Evolutionary conservation across 1,140 invertebrate species (phyloP).

Genomic region (Polypedilum vanderplanki): DNA sequence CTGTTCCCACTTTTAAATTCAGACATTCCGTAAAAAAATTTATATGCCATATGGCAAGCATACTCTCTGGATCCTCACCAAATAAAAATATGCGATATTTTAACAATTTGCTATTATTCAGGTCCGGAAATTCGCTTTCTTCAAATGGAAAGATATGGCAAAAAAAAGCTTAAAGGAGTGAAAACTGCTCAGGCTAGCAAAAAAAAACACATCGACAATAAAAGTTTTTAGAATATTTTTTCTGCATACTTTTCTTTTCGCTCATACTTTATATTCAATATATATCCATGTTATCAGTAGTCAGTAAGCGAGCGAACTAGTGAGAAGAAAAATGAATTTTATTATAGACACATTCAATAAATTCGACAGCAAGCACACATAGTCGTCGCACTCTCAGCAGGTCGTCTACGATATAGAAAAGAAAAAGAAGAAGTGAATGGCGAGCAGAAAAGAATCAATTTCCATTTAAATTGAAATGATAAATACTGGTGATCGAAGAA

Average conservation of each 20-base stretch:
- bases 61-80: neutral
- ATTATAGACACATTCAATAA: conserved; percentile 13
- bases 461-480: conserved; percentile 28
- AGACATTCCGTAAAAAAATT: neutral
- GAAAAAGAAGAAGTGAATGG: conserved; percentile 12
- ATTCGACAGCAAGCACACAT: conserved; percentile 24
- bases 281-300: neutral
- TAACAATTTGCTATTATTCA: neutral
- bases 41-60: neutral
- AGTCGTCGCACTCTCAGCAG: neutral
- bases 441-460: conserved; percentile 23
- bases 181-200: neutral
- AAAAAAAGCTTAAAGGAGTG: neutral
- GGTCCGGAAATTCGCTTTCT: neutral
- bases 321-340: neutral
- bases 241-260: neutral
- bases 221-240: conserved; percentile 3
- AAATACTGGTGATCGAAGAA: conserved; percentile 16
- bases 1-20: neutral
- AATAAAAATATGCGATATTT: neutral
- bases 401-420: neutral
- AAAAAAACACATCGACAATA: neutral
- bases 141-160: neutral
- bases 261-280: neutral
- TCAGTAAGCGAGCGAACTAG: neutral